These are phyloP conservation scores for Pachypanchax playfairii DNA, from an alignment of 2,113 vertebrate species.

Conservation along the genomic window DNA sequence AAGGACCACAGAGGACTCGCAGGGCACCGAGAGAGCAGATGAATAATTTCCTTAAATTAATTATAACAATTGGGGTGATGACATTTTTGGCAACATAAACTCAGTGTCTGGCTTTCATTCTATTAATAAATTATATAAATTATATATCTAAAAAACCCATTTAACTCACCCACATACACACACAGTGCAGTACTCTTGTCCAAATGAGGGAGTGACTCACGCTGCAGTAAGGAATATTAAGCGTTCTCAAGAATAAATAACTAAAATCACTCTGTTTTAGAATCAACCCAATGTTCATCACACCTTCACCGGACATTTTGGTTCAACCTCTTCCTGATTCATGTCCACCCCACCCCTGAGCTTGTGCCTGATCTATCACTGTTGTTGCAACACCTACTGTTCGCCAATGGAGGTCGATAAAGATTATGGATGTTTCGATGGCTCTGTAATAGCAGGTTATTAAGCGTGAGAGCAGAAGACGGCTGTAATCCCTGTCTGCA, in stretches of 20 bases:
- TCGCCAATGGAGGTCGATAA: constrained; percentile 46
- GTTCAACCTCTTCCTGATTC: constrained; percentile 7
- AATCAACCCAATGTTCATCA: constrained; percentile 32
- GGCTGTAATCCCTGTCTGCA: constrained; percentile 58
- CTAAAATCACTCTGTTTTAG: constrained; percentile 9
- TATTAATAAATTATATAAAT: constrained; percentile 16
- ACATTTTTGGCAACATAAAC: constrained; percentile 50
- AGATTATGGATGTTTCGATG: constrained; percentile 51
- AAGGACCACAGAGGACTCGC: constrained; percentile 32
- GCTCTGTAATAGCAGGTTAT: constrained; percentile 50
- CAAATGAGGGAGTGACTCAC: constrained; percentile 20
- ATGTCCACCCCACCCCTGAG: constrained; percentile 1
- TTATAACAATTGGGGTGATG: constrained; percentile 48
- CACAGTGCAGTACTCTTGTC: not conserved
- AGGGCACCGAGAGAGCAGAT: constrained; percentile 35
- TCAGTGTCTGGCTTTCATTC: constrained; percentile 19
- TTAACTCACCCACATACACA: constrained; percentile 16
- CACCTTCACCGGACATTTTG: constrained; percentile 5
- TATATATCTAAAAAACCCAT: constrained; percentile 13
- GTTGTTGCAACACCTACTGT: constrained; percentile 43
- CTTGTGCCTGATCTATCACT: constrained; percentile 28
- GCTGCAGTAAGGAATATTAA: constrained; percentile 33
- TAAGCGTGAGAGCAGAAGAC: constrained; percentile 43
- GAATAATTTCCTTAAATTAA: constrained; percentile 54
- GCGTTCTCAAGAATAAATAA: constrained; percentile 17